A percentile compares a stretch with the other conserved stretches of the same genome.
Conservation (phyloP, 64 coral and sea anemone genomes). For the Montipora foliosa region DNA sequence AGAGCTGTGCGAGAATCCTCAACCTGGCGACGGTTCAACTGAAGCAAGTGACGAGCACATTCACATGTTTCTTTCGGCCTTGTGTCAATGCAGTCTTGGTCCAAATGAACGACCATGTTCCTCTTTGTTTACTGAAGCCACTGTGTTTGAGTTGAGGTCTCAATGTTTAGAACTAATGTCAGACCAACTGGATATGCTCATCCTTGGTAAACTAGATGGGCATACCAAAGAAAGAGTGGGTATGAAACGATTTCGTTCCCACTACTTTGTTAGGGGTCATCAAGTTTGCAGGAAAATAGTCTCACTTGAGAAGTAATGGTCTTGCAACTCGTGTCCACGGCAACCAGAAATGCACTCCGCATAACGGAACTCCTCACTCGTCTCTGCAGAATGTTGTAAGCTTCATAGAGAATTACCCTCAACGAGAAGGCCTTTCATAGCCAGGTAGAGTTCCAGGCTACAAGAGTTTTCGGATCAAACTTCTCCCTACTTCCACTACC, state of each 20-base stretch:
- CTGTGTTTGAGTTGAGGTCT: not conserved
- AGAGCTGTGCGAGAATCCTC: too few species aligned
- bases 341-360: too few species aligned
- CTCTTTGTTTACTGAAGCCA: not conserved
- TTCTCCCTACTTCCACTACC: too few species aligned
- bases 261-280: not conserved
- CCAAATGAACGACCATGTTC: slow-evolving; percentile 8
- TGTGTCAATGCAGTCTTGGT: not conserved
- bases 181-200: slow-evolving; percentile 13
- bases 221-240: not conserved
- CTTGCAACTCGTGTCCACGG: too few species aligned
- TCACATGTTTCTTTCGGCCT: not conserved
- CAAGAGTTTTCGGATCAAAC: too few species aligned
- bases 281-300: not conserved
- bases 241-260: not conserved
- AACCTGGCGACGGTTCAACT: too few species aligned
- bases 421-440: too few species aligned
- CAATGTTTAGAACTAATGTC: not conserved
- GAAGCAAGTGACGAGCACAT: not conserved
- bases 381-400: too few species aligned
- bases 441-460: too few species aligned
- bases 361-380: too few species aligned
- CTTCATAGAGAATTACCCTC: too few species aligned
- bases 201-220: not conserved
- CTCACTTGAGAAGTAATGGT: too few species aligned